A percentile compares a stretch with the other conserved stretches of the same genome.
phyloP scores from a whole-genome alignment of 2,797 vertebrate genomes.

The Hafferia zeledoni region DNA sequence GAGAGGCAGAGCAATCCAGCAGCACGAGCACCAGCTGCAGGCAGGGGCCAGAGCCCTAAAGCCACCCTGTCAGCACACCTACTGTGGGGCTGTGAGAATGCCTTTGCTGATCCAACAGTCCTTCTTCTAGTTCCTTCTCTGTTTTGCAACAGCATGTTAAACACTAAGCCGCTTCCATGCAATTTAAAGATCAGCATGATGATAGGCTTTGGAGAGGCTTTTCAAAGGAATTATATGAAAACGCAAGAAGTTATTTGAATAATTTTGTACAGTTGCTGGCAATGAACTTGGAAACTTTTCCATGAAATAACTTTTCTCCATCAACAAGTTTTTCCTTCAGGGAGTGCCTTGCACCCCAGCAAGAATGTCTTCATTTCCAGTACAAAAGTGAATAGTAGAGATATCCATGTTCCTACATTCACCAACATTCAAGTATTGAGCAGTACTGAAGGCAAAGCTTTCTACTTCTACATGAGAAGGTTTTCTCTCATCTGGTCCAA shows the following conservation, averaged over 20 bases:
- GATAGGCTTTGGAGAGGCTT: background rate
- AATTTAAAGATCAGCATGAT: background rate
- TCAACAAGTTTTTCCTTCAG: background rate
- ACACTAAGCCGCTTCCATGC: background rate
- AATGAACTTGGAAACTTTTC: background rate
- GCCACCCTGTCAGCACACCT: background rate
- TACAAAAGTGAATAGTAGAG: background rate
- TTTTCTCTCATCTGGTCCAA: background rate
- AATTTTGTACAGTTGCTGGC: background rate
- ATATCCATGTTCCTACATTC: background rate
- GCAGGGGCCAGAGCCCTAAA: background rate
- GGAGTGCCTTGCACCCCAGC: background rate
- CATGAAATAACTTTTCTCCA: background rate
- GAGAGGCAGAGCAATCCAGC: background rate
- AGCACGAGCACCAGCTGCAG: background rate
- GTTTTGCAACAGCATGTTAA: background rate
- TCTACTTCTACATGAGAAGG: background rate
- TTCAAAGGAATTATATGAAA: background rate
- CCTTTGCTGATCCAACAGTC: background rate
- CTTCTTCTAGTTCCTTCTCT: background rate
- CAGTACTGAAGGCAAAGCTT: background rate
- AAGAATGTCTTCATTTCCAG: background rate
- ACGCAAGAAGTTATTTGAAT: background rate
- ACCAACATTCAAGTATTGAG: background rate
- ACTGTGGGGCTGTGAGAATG: background rate